A percentile compares a stretch with the other conserved stretches of the same genome.
These are phyloP conservation scores for Pseudorhombus dupliciocellatus DNA, from an alignment of 2,113 vertebrate genomes.

Conservation along the genomic window DNA sequence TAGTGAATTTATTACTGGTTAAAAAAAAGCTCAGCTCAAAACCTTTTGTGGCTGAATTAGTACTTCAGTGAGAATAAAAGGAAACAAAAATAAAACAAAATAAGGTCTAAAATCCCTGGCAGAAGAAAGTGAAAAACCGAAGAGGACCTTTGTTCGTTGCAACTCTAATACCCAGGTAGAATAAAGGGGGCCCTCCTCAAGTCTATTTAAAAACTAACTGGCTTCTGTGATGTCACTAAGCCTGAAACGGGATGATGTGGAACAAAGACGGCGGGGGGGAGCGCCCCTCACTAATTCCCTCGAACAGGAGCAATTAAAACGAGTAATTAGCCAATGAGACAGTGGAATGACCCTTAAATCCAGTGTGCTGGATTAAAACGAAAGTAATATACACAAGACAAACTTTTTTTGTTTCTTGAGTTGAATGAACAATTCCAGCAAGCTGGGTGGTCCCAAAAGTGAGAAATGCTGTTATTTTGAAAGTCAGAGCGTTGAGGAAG, in stretches of 20 bases:
- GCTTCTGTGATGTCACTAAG: constrained; percentile 78
- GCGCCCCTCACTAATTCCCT: constrained; percentile 77
- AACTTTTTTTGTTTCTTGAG: too few species aligned
- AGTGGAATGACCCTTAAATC: constrained; percentile 77
- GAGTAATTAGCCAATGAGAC: constrained; percentile 75
- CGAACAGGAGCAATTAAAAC: constrained; percentile 80
- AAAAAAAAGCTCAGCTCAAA: constrained; percentile 1
- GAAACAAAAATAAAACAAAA: constrained; percentile 19
- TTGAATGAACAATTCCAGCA: too few species aligned
- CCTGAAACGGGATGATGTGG: constrained; percentile 51
- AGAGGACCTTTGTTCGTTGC: constrained; percentile 29
- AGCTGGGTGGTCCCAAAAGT: too few species aligned
- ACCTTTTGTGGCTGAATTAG: constrained; percentile 1
- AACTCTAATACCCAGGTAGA: constrained; percentile 49
- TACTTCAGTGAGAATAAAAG: constrained; percentile 32
- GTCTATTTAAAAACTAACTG: constrained; percentile 74
- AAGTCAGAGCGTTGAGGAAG: too few species aligned
- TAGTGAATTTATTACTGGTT: constrained; percentile 1
- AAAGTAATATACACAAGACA: too few species aligned
- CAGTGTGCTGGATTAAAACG: constrained; percentile 50
- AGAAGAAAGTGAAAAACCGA: constrained; percentile 27
- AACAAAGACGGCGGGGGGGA: constrained; percentile 63
- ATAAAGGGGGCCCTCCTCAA: constrained; percentile 71
- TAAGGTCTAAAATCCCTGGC: constrained; percentile 25
- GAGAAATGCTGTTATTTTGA: too few species aligned